Conservation (phyloP, 2,113 vertebrate genomes). For the Pitta sordida region DNA sequence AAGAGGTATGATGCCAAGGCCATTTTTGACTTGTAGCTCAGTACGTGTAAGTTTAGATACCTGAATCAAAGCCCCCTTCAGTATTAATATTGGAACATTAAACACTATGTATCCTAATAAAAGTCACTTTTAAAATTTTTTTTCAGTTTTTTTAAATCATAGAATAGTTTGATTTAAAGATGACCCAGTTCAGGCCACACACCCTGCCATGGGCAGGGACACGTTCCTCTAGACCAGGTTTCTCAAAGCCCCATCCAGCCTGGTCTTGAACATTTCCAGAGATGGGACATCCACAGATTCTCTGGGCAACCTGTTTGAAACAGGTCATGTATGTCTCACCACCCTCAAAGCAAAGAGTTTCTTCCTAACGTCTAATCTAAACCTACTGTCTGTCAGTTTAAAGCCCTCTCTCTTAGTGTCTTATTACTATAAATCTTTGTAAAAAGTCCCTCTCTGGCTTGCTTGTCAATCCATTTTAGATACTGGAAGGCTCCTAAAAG, state of each 20-base stretch:
- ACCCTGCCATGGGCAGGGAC: neutral
- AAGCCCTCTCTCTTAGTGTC: neutral
- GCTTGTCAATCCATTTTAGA: neutral
- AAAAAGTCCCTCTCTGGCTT: neutral
- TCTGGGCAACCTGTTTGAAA: neutral
- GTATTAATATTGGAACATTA: neutral
- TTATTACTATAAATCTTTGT: neutral
- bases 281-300: neutral
- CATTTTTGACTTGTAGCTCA: neutral
- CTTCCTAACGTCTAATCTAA: neutral
- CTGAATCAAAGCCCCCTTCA: neutral
- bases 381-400: neutral
- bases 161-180: neutral
- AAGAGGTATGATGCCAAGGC: neutral
- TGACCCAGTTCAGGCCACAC: neutral
- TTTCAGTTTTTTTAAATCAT: neutral
- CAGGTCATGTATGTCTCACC: neutral
- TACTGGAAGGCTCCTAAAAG: neutral
- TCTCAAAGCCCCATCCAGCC: neutral
- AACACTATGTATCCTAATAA: neutral
- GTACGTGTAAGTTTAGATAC: neutral
- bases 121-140: neutral
- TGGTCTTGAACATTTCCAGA: neutral
- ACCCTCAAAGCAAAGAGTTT: neutral
- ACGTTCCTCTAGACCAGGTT: neutral